Evolutionary conservation across 2,888 invertebrate species (phyloP).

Genomic region (Tipula lateralis): DNA sequence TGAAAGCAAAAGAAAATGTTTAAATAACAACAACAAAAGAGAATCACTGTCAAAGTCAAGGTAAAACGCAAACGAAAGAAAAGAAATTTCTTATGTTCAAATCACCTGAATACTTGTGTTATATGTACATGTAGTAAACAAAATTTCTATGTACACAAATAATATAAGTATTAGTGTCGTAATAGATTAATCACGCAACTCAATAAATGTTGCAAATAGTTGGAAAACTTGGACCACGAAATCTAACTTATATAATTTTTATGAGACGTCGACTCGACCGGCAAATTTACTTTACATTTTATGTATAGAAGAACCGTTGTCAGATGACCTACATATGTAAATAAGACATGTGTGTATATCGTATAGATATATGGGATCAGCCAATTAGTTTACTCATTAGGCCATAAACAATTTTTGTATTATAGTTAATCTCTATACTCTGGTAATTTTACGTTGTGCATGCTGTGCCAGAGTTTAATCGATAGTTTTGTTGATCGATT

Average conservation of each 20-base stretch:
- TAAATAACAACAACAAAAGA: neutral
- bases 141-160: neutral
- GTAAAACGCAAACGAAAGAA: constrained; percentile 25
- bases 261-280: neutral
- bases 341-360: no score
- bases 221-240: neutral
- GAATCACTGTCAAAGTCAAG: constrained; percentile 26
- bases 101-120: constrained; percentile 4
- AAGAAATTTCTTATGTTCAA: constrained; percentile 26
- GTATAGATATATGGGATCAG: neutral
- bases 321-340: neutral
- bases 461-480: neutral
- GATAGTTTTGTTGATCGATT: neutral
- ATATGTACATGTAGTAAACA: neutral
- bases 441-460: neutral
- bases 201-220: neutral
- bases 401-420: neutral
- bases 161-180: neutral
- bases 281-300: neutral
- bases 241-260: neutral
- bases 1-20: neutral
- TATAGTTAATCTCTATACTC: neutral
- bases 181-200: neutral
- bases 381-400: neutral
- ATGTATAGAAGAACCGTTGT: neutral